phyloP scores from a whole-genome alignment of 2,113 vertebrate species.

The Labeo rohita region DNA sequence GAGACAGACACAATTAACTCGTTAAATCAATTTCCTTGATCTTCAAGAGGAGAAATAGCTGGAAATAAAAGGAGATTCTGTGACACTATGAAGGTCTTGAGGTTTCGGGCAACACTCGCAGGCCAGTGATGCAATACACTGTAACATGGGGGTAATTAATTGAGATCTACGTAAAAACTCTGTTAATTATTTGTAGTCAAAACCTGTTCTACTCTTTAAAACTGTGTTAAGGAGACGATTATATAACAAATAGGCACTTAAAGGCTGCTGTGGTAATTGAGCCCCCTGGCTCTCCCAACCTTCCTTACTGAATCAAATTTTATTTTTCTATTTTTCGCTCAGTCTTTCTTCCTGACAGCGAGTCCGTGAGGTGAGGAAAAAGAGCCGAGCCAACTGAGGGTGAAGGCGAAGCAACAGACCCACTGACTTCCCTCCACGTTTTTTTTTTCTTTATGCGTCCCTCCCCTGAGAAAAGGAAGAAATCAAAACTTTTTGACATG shows the following conservation, averaged over 20 bases:
- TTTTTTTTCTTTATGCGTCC: background rate
- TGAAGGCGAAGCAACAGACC: slow-evolving; percentile 38
- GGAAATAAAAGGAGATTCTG: slow-evolving; percentile 33
- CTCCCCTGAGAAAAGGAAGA: slow-evolving; percentile 41
- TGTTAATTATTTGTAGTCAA: slow-evolving; percentile 65
- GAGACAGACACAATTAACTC: slow-evolving; percentile 9
- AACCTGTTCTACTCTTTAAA: slow-evolving; percentile 57
- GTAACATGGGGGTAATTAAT: slow-evolving; percentile 57
- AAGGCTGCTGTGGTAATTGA: slow-evolving; percentile 51
- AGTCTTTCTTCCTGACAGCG: slow-evolving; percentile 39
- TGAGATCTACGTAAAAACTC: slow-evolving; percentile 68
- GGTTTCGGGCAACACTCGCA: slow-evolving; percentile 39
- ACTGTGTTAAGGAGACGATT: slow-evolving; percentile 63
- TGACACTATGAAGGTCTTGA: slow-evolving; percentile 34
- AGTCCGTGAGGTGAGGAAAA: slow-evolving; percentile 44
- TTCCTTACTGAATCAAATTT: slow-evolving; percentile 34
- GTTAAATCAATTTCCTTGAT: background rate
- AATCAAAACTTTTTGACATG: slow-evolving; percentile 54
- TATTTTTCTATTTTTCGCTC: slow-evolving; percentile 18
- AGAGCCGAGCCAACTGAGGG: slow-evolving; percentile 33
- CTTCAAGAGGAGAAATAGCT: background rate
- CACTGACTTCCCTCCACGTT: background rate
- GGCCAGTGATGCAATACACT: slow-evolving; percentile 63
- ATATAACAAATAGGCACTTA: slow-evolving; percentile 64
- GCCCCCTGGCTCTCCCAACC: slow-evolving; percentile 42